These are phyloP conservation scores for Kuschelorhynchus macadamiae DNA, from an alignment of 2,888 invertebrate genomes.

Conservation along the genomic window DNA sequence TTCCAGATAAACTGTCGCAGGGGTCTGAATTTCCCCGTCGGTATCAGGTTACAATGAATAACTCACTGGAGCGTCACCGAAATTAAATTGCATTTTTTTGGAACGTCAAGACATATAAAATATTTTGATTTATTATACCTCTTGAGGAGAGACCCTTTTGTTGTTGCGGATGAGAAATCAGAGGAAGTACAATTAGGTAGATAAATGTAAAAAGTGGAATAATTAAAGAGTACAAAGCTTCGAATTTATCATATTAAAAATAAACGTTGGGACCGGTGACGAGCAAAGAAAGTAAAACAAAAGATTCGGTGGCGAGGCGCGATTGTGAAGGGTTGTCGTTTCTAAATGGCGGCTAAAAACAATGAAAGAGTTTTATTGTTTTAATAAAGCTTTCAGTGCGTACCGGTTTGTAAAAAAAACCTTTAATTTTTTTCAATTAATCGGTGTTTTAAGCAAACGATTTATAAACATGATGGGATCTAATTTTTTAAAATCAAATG, in stretches of 20 bases:
- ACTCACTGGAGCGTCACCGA: constrained; percentile 58
- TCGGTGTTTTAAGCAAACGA: no score
- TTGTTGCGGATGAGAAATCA: constrained; percentile 62
- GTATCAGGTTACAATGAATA: constrained; percentile 64
- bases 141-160: constrained; percentile 65
- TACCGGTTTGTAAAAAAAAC: constrained; percentile 2
- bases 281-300: constrained; percentile 69
- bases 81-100: constrained; percentile 62
- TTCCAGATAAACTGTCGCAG: constrained; percentile 47
- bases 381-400: constrained; percentile 40
- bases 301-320: constrained; percentile 63
- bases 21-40: constrained; percentile 30
- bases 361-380: constrained; percentile 69
- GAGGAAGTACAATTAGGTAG: constrained; percentile 68
- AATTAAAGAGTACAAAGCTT: constrained; percentile 70
- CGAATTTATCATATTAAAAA: constrained; percentile 70
- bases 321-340: constrained; percentile 68
- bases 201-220: constrained; percentile 70
- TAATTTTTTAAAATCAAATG: no score
- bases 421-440: neutral
- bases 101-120: constrained; percentile 62
- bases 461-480: no score
- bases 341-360: constrained; percentile 66
- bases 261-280: constrained; percentile 67
- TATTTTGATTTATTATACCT: constrained; percentile 67